Base-by-base conservation (phyloP, 2,888 invertebrate genomes). In the Carcina quercana region DNA sequence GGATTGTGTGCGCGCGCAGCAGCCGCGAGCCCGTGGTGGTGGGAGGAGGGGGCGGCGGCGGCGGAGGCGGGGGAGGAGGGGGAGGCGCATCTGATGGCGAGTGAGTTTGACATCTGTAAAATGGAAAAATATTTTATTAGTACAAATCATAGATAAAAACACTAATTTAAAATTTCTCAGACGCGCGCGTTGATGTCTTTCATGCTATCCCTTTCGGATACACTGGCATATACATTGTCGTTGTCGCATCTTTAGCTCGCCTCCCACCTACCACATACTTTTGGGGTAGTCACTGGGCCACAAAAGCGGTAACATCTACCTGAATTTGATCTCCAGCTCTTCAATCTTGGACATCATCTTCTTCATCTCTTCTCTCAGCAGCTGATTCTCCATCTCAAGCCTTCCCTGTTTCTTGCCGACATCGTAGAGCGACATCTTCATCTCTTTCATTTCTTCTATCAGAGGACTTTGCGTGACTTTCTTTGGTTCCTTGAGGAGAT, bases 261-360 rank as follows among this genome's bases (percentile, higher is more conserved):
- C n/a, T n/a, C n/a, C n/a, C n/a, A n/a, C n/a, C n/a, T n/a, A n/a
- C n/a, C n/a, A n/a, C n/a, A n/a, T n/a, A n/a, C n/a, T n/a, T n/a
- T n/a, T n/a, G n/a, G n/a, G n/a, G n/a, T n/a, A n/a, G n/a, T n/a
- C n/a, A n/a, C n/a, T n/a, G n/a, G n/a, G n/a, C n/a, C n/a, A n/a
- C n/a, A n/a, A n/a, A n/a, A n/a, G n/a, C n/a, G n/a, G n/a, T n/a
- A n/a, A n/a, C n/a, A n/a, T 47, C 60, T 72, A 82, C 82, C 73
- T 75, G 38, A 78, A 46, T 52, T 70, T 74, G 51, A 49, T 54
- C 56, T 80, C 80, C 42, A 82, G 59, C 41, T 70, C 67, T 28
- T 68, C 67, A 8, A 82, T 64, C 43, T 65, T 78, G 2, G 40
- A 35, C 44, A 57, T 62, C 73, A 80, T 69, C 20, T 50, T 66